Evolutionary conservation across 1,140 invertebrate species (phyloP), one percentile per base, ranked within the genome.

Genomic region (Drosophila kohkoa): DNA sequence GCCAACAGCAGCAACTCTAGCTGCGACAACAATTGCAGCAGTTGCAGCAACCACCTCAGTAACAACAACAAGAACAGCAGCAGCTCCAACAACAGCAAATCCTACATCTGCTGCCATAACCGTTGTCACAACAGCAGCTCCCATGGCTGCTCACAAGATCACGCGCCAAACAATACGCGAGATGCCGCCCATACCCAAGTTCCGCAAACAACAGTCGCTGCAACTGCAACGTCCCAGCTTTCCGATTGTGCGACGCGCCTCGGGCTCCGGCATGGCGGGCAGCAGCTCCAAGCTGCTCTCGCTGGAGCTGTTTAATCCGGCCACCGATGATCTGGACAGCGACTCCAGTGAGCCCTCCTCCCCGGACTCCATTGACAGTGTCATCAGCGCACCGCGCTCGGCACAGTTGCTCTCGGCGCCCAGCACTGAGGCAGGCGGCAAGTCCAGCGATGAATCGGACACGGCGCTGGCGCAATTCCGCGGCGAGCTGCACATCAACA

Each of bases 271-370:
- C 0, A 32, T 72, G 6, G 94, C 94, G 93, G 62, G 91, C 93
- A 60, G 94, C 7, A 93, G 76, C 28, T 67, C 80, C 0, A 95
- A 96, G 62, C 89, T 97, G 10, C 93, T 97, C 62, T 96, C 96
- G 1, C 92, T 98, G 57, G 97, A 98, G 90, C 93, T 98, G 5
- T 98, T 97, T 82, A 98, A 98, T 93, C 97, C 97, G 1, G 97
- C 97, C 83, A 97, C 96, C 5, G 97, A 98, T 91, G 97, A 98
- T 82, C 94, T 97, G 91, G 97, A 98, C 86, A 97, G 96, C 79
- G 97, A 98, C 91, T 97, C 96, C 1, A 97, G 96, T 75, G 96
- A 96, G 15, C 95, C 96, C 1, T 97, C 96, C 0, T 97, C 97
- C 0, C 97, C 97, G 2, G 96, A 98, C 87, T 98, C 97, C 2